These are phyloP conservation scores for Salvelinus fontinalis DNA, from an alignment of 2,113 vertebrate genomes.

Conservation along the genomic window DNA sequence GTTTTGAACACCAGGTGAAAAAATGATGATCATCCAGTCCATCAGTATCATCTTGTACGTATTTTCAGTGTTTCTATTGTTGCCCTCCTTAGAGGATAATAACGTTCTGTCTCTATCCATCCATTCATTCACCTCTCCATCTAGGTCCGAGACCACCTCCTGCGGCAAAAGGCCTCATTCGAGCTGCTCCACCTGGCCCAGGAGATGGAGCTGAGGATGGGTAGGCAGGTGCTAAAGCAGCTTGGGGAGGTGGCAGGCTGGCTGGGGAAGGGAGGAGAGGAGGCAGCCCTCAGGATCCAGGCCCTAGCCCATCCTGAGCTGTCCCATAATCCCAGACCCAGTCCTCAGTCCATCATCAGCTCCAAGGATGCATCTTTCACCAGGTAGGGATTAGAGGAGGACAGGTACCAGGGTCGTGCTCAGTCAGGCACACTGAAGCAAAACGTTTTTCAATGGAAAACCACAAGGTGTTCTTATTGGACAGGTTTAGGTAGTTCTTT, in stretches of 20 bases:
- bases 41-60: no score
- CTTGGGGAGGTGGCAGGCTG: constrained; percentile 71
- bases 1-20: no score
- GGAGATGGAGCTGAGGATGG: constrained; percentile 81
- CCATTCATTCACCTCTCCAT: neutral
- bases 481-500: no score
- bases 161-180: constrained; percentile 87
- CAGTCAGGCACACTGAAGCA: no score
- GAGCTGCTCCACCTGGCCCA: constrained; percentile 84
- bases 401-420: no score
- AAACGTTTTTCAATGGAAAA: no score
- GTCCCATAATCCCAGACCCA: constrained; percentile 61
- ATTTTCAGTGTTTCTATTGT: no score
- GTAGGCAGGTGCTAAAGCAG: constrained; percentile 62
- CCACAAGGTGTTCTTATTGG: no score
- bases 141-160: constrained; percentile 79
- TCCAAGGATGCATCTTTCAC: constrained; percentile 76
- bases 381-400: constrained; percentile 70
- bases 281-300: constrained; percentile 64
- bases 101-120: neutral
- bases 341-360: constrained; percentile 67
- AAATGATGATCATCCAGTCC: no score
- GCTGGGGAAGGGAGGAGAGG: constrained; percentile 63
- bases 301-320: constrained; percentile 71
- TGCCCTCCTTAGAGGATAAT: neutral